Percentiles rank a stretch among this genome's conserved stretches.
Evolutionary conservation across 2,113 vertebrate genomes (phyloP).

Genomic region (Oceanites oceanicus): DNA sequence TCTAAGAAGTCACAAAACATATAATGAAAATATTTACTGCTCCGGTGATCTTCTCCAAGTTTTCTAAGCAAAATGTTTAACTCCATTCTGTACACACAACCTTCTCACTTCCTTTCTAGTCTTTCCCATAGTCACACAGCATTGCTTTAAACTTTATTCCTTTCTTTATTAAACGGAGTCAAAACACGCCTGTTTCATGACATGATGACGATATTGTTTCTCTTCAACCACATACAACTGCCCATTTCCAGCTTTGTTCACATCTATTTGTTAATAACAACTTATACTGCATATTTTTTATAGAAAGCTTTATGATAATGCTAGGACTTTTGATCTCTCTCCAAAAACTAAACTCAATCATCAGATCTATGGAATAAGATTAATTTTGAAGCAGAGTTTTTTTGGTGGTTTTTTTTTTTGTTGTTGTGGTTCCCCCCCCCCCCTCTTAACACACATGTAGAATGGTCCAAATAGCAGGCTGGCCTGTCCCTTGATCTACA

Average conservation of each 20-base stretch:
- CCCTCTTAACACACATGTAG: background rate
- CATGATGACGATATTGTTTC: background rate
- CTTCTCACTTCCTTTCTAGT: background rate
- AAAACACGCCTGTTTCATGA: background rate
- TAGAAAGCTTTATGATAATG: background rate
- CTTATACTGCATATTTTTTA: background rate
- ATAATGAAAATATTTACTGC: background rate
- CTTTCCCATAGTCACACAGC: background rate
- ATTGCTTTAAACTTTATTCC: background rate
- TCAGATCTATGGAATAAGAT: background rate
- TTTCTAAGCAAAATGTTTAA: background rate
- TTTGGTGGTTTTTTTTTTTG: background rate
- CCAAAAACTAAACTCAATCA: background rate
- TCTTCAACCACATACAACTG: background rate
- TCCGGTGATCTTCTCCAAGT: background rate
- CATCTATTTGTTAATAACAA: background rate
- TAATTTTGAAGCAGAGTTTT: background rate
- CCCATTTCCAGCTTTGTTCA: background rate
- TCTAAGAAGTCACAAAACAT: background rate
- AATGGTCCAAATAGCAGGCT: background rate
- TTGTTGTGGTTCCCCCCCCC: too few species aligned
- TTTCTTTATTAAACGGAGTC: background rate
- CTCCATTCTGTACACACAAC: too few species aligned
- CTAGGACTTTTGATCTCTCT: background rate
- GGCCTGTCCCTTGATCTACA: background rate